phyloP scores from a whole-genome alignment of 2,888 invertebrate species.

The Polymixis flavicincta region DNA sequence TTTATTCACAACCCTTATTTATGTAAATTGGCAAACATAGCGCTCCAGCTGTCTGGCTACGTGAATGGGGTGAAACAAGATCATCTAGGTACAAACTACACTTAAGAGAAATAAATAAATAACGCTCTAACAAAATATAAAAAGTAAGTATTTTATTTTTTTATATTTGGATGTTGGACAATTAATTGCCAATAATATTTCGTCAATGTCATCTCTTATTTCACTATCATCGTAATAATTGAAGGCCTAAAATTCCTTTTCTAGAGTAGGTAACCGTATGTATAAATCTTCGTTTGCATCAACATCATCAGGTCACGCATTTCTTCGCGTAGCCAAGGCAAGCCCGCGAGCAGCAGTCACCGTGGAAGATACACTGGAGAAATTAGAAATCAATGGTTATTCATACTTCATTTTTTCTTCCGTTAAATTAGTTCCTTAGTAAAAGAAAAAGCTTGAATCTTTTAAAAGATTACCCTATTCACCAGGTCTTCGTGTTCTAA shows the following conservation, averaged over 20 bases:
- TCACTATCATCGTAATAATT: neutral
- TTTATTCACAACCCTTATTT: neutral
- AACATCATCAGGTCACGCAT: constrained; percentile 36
- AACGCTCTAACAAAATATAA: too few species aligned
- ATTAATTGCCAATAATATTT: neutral
- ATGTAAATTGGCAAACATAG: neutral
- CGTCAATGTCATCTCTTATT: neutral
- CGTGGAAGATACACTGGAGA: constrained; percentile 52
- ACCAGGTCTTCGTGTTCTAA: neutral
- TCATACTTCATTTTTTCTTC: neutral
- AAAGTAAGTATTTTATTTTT: neutral
- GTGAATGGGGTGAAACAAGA: neutral
- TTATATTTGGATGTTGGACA: neutral
- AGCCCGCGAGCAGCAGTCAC: constrained; percentile 52
- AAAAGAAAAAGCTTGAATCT: neutral
- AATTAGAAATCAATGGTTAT: constrained; percentile 6
- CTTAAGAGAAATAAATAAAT: constrained; percentile 10
- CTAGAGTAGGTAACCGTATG: neutral
- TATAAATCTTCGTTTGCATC: constrained; percentile 3
- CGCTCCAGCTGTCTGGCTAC: neutral
- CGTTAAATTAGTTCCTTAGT: neutral
- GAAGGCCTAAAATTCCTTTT: neutral
- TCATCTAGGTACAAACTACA: neutral
- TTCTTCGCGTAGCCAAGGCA: constrained; percentile 52
- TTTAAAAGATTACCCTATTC: neutral